Conservation (phyloP, 2,888 invertebrate species). For the Harpalus rufipes region DNA sequence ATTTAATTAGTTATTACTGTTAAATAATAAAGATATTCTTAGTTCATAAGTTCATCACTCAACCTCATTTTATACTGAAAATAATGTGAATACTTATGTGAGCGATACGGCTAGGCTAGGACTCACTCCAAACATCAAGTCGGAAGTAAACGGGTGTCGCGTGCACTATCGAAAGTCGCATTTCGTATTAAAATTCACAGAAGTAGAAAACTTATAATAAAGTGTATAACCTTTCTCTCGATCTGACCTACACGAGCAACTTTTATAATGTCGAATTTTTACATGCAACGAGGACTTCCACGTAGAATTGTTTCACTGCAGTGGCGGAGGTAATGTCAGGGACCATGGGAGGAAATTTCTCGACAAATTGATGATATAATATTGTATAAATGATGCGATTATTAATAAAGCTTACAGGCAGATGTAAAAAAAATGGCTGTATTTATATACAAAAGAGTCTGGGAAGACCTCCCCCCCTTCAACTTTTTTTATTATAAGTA, state of each 20-base stretch:
- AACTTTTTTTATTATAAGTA: too few species aligned
- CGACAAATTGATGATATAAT: background rate
- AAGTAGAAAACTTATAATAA: constrained; percentile 50
- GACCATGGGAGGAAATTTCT: constrained; percentile 1
- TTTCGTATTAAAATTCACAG: constrained; percentile 27
- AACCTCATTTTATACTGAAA: constrained; percentile 2
- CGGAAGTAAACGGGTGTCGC: background rate
- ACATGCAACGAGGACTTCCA: constrained; percentile 44
- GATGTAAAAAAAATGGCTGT: background rate
- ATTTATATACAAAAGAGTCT: too few species aligned
- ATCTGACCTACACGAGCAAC: constrained; percentile 34
- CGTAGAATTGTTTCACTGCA: constrained; percentile 9
- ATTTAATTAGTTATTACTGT: background rate
- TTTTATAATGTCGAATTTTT: constrained; percentile 41
- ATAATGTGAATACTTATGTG: background rate
- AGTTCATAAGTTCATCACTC: background rate
- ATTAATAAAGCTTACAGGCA: background rate
- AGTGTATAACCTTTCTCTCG: constrained; percentile 48
- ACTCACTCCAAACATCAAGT: background rate
- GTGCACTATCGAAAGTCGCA: background rate
- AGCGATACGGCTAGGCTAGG: background rate
- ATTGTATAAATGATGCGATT: background rate
- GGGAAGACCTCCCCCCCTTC: too few species aligned
- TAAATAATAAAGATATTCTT: background rate
- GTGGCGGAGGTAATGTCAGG: constrained; percentile 34